These are phyloP conservation scores for Lontra canadensis DNA, from an alignment of 2,113 vertebrate genomes.

Conservation along the genomic window DNA sequence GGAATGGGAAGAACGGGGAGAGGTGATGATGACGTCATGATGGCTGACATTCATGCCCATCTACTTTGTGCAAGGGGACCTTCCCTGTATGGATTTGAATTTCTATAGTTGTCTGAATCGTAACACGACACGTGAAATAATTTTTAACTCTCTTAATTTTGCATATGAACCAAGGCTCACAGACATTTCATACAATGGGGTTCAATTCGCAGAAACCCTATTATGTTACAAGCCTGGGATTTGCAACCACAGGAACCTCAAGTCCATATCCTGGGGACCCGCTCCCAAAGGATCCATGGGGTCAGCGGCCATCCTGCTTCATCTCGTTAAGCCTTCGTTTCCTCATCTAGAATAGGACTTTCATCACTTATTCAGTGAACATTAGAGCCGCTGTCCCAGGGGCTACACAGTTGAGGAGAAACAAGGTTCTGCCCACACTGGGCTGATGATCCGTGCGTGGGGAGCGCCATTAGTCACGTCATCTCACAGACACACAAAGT, in stretches of 20 bases:
- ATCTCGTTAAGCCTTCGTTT: not conserved
- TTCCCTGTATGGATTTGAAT: not conserved
- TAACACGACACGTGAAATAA: not conserved
- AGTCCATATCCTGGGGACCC: not conserved
- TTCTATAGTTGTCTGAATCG: not conserved
- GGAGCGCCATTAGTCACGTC: not conserved
- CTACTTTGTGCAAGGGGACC: not conserved
- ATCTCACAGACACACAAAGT: not conserved
- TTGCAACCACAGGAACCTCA: not conserved
- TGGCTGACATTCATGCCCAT: accelerated
- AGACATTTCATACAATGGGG: not conserved
- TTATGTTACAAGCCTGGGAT: not conserved
- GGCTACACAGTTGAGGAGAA: not conserved
- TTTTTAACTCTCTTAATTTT: not conserved
- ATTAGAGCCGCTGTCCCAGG: not conserved
- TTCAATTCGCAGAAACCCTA: not conserved
- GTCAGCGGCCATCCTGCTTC: not conserved
- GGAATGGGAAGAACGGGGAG: not conserved
- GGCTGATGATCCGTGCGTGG: not conserved
- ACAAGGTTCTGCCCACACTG: not conserved
- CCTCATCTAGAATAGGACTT: not conserved
- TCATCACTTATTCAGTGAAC: not conserved
- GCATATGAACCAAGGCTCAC: not conserved
- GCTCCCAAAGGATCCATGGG: not conserved
- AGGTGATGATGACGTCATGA: too few relatives aligned